phyloP scores from a whole-genome alignment of 2,113 vertebrate species.

The Nannospalax galili region DNA sequence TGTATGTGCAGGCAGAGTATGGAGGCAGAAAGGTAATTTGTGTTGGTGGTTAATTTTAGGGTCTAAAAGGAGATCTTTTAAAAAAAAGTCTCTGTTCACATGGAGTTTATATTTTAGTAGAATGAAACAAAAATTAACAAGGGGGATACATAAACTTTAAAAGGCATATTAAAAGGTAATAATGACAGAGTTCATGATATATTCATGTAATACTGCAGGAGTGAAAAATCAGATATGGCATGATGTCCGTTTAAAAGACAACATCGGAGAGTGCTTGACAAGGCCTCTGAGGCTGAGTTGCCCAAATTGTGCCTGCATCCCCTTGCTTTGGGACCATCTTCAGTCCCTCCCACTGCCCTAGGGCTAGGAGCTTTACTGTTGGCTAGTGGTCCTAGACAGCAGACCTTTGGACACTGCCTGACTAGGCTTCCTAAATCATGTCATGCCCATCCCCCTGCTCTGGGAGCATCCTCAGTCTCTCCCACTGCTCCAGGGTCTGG shows the following conservation, averaged over 20 bases:
- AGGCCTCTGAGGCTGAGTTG: no score
- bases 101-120: neutral
- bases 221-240: neutral
- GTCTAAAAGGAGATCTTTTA: neutral
- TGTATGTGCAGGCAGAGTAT: neutral
- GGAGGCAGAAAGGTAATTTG: neutral
- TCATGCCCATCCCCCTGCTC: no score
- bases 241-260: neutral
- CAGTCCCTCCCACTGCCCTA: no score
- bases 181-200: neutral
- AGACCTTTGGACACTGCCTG: no score
- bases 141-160: neutral
- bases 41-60: neutral
- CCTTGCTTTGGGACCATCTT: no score
- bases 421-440: no score
- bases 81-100: neutral
- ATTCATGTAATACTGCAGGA: neutral
- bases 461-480: no score
- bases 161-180: neutral
- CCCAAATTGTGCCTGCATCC: no score
- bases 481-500: no score
- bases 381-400: no score
- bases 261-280: no score
- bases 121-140: neutral
- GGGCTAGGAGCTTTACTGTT: no score